Evolutionary conservation across 2,888 invertebrate genomes (phyloP).

Genomic region (Sussaba pulchella): DNA sequence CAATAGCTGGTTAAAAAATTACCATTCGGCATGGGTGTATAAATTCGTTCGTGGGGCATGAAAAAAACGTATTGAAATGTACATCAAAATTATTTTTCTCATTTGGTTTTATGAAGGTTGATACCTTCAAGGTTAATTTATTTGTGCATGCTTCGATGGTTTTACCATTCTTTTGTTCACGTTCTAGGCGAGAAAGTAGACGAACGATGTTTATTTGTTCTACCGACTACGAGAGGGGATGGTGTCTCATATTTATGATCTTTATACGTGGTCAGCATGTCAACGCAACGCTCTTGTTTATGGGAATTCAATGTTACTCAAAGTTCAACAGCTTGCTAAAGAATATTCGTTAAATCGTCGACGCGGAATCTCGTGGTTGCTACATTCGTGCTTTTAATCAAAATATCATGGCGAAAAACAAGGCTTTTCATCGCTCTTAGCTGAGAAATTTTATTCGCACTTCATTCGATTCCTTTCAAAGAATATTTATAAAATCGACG

Average conservation of each 20-base stretch:
- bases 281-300: conserved; percentile 71
- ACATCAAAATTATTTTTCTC: conserved; percentile 16
- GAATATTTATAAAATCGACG: conserved; percentile 20
- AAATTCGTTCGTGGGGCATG: conserved; percentile 38
- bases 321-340: conserved; percentile 45
- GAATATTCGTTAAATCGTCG: conserved; percentile 1
- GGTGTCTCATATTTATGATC: conserved; percentile 77
- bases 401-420: neutral
- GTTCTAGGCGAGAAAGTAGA: conserved; percentile 83
- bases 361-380: neutral
- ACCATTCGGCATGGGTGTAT: conserved; percentile 57
- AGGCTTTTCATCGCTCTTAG: neutral
- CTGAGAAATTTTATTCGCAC: conserved; percentile 15
- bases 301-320: conserved; percentile 56
- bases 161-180: conserved; percentile 78
- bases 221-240: conserved; percentile 76
- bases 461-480: conserved; percentile 5
- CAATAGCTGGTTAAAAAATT: conserved; percentile 54
- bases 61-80: too few species aligned
- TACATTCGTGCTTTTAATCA: neutral
- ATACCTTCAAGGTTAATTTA: conserved; percentile 38
- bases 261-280: conserved; percentile 81
- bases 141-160: conserved; percentile 78
- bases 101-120: conserved; percentile 29
- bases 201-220: conserved; percentile 78